Conservation (phyloP, 2,888 invertebrate genomes). For the Drosophila phalerata region DNA sequence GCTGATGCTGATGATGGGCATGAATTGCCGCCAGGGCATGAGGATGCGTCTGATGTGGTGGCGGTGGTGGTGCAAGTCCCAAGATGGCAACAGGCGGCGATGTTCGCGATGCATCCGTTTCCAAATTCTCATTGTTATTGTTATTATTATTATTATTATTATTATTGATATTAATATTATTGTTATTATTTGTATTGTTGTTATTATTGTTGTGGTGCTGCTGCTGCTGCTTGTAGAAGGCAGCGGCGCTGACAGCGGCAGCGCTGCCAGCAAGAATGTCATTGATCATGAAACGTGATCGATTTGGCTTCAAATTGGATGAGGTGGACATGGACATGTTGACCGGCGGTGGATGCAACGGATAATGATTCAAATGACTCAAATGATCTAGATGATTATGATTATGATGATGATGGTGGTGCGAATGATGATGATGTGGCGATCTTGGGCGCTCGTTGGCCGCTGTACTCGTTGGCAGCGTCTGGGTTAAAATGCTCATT, state of each 20-base stretch:
- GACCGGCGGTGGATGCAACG: conserved; percentile 55
- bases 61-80: conserved; percentile 50
- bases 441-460: conserved; percentile 64
- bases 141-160: conserved; percentile 39
- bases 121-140: conserved; percentile 50
- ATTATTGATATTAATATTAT: conserved; percentile 44
- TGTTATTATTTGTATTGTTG: conserved; percentile 56
- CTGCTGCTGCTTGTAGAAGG: conserved; percentile 82
- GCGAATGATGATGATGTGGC: conserved; percentile 40
- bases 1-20: conserved; percentile 47
- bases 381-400: conserved; percentile 28
- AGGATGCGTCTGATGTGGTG: conserved; percentile 35
- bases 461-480: conserved; percentile 64
- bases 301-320: conserved; percentile 82
- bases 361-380: conserved; percentile 41
- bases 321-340: conserved; percentile 71
- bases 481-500: conserved; percentile 83
- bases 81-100: conserved; percentile 30
- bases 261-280: conserved; percentile 83
- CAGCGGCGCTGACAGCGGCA: conserved; percentile 79
- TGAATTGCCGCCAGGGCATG: conserved; percentile 53
- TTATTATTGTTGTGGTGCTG: conserved; percentile 14
- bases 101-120: conserved; percentile 33
- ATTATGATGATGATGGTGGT: conserved; percentile 18
- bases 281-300: conserved; percentile 84